A percentile compares a stretch with the other conserved stretches of the same genome.
phyloP scores from a whole-genome alignment of 2,888 invertebrate genomes.

The Drosophila picticornis region DNA sequence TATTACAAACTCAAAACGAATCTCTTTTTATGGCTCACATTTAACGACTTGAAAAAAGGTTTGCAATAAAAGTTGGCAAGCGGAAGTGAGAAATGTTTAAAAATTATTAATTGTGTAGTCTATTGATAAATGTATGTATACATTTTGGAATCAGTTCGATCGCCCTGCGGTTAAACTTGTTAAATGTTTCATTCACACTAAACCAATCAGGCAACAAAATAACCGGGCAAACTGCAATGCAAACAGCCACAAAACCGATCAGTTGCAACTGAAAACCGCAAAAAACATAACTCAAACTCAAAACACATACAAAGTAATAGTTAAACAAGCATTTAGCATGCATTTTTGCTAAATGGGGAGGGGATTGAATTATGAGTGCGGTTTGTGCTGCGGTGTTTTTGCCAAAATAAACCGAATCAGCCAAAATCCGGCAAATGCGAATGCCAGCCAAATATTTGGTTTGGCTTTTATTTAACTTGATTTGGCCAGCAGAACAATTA shows the following conservation, averaged over 20 bases:
- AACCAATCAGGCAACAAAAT: constrained; percentile 5
- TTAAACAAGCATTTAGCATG: constrained; percentile 53
- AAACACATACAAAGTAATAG: constrained; percentile 11
- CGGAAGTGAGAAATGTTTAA: neutral
- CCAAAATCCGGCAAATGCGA: constrained; percentile 23
- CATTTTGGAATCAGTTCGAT: constrained; percentile 2
- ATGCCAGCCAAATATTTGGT: constrained; percentile 17
- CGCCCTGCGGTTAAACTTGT: constrained; percentile 15
- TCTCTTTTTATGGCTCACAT: neutral
- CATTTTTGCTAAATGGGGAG: constrained; percentile 43
- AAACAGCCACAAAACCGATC: constrained; percentile 28
- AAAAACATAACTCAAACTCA: constrained; percentile 29
- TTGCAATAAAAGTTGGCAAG: neutral
- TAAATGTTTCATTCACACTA: neutral
- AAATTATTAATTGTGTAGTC: neutral
- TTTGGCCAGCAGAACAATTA: constrained; percentile 10
- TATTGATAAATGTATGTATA: neutral
- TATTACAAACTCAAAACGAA: constrained; percentile 18
- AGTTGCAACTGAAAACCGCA: constrained; percentile 48
- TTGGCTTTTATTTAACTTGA: neutral
- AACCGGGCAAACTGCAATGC: constrained; percentile 27
- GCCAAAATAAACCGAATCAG: constrained; percentile 3
- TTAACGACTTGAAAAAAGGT: neutral
- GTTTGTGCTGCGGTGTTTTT: constrained; percentile 18
- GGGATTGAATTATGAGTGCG: constrained; percentile 67